These are phyloP conservation scores for Siphlonurus alternatus DNA, from an alignment of 2,888 invertebrate species.

Conservation along the genomic window DNA sequence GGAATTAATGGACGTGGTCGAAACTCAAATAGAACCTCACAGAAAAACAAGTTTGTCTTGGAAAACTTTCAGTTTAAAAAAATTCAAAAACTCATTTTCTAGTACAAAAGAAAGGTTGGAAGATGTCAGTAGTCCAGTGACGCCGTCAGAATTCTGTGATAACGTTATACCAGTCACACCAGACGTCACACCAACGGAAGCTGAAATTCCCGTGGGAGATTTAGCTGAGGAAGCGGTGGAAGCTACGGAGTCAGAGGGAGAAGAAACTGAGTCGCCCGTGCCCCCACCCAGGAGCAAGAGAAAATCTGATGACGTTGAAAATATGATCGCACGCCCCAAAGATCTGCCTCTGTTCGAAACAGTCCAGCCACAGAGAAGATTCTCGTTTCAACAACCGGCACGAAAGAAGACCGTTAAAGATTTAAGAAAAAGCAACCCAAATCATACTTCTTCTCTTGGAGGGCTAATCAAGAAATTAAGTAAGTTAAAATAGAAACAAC, in stretches of 20 bases:
- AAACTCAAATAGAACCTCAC: constrained; percentile 2
- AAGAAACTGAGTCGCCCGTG: not conserved
- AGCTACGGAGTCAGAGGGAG: not conserved
- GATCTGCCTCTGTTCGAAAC: not conserved
- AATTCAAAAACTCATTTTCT: constrained; percentile 46
- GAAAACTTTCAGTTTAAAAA: constrained; percentile 65
- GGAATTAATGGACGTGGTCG: constrained; percentile 1
- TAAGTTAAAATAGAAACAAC: too few relatives aligned
- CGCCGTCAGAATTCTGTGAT: too few relatives aligned
- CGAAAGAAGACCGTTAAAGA: not conserved
- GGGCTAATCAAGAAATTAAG: not conserved
- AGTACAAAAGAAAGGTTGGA: constrained; percentile 28
- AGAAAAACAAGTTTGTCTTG: constrained; percentile 27
- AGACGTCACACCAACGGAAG: too few relatives aligned
- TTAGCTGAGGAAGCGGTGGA: not conserved
- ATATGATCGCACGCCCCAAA: not conserved
- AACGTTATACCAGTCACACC: too few relatives aligned
- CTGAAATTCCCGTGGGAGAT: constrained; percentile 23
- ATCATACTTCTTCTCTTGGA: not conserved
- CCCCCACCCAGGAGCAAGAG: not conserved
- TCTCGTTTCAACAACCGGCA: not conserved
- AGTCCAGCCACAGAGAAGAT: not conserved
- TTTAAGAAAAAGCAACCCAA: not conserved
- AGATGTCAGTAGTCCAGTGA: too few relatives aligned
- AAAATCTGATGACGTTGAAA: not conserved